phyloP scores from a whole-genome alignment of 2,113 vertebrate genomes.

The Pelobates fuscus region DNA sequence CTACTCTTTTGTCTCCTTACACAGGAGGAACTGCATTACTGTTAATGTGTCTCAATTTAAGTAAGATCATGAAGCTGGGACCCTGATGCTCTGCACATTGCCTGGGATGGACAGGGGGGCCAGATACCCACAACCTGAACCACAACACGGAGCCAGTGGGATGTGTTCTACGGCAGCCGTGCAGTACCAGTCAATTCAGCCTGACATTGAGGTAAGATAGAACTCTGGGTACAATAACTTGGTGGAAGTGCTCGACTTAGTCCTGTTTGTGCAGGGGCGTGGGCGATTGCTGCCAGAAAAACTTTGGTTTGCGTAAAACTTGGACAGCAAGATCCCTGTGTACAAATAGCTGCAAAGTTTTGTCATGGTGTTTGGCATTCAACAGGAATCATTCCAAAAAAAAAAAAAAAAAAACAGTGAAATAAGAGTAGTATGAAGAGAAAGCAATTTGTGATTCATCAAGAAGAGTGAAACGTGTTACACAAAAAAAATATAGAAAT shows the following conservation, averaged over 20 bases:
- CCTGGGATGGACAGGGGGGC: constrained; percentile 72
- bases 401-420: no score
- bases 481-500: no score
- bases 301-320: no score
- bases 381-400: no score
- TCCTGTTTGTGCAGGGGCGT: not conserved
- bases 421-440: no score
- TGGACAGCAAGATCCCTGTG: no score
- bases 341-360: no score
- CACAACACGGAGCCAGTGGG: constrained; percentile 58
- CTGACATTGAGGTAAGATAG: constrained; percentile 65
- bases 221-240: no score
- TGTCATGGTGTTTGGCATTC: no score
- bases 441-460: no score
- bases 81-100: constrained; percentile 67
- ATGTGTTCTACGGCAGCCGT: constrained; percentile 56
- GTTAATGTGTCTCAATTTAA: not conserved
- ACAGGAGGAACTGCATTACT: not conserved
- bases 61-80: constrained; percentile 56
- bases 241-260: not conserved
- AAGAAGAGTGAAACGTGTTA: no score
- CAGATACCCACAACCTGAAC: constrained; percentile 59
- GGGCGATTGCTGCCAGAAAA: no score
- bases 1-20: not conserved
- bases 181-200: constrained; percentile 52